Percentiles rank a stretch among this genome's conserved stretches.
These are phyloP conservation scores for Macaria liturata DNA, from an alignment of 2,888 invertebrate genomes.

Conservation along the genomic window DNA sequence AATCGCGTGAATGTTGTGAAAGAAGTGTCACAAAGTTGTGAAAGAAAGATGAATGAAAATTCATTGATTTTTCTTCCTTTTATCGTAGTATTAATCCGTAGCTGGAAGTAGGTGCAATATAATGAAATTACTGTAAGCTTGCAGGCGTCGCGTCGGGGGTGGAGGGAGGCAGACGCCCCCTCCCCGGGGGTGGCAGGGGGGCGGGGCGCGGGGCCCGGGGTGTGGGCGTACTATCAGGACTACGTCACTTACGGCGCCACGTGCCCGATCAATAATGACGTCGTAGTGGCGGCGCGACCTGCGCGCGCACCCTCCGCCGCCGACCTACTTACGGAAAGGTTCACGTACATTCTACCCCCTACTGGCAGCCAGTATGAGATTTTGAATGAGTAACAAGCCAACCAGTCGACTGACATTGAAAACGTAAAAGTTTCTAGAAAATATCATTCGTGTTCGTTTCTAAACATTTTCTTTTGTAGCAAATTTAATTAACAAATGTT, in stretches of 20 bases:
- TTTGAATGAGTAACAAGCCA: background rate
- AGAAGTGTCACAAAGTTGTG: too few relatives aligned
- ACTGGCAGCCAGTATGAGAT: slow-evolving; percentile 5
- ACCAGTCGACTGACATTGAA: too few relatives aligned
- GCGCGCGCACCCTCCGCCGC: slow-evolving; percentile 68
- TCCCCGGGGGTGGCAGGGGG: slow-evolving; percentile 25
- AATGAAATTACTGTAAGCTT: slow-evolving; percentile 43
- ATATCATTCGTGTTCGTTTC: too few relatives aligned
- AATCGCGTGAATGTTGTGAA: too few relatives aligned
- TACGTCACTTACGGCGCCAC: slow-evolving; percentile 82
- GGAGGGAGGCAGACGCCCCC: slow-evolving; percentile 18
- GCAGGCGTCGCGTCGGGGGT: slow-evolving; percentile 36
- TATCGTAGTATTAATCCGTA: slow-evolving; percentile 28
- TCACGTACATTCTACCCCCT: slow-evolving; percentile 77
- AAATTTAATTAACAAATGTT: too few relatives aligned
- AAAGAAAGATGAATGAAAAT: slow-evolving; percentile 26
- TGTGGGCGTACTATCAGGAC: slow-evolving; percentile 66
- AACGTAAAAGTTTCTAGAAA: too few relatives aligned
- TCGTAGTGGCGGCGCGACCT: slow-evolving; percentile 54
- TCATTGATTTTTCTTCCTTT: slow-evolving; percentile 14
- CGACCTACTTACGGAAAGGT: slow-evolving; percentile 80
- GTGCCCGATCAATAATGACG: slow-evolving; percentile 82
- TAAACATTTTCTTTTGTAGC: too few relatives aligned
- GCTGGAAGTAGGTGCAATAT: slow-evolving; percentile 33
- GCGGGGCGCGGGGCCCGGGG: slow-evolving; percentile 39